Conservation (phyloP, 35 echinoderm and acorn worm genomes). For the Amphiura filiformis region DNA sequence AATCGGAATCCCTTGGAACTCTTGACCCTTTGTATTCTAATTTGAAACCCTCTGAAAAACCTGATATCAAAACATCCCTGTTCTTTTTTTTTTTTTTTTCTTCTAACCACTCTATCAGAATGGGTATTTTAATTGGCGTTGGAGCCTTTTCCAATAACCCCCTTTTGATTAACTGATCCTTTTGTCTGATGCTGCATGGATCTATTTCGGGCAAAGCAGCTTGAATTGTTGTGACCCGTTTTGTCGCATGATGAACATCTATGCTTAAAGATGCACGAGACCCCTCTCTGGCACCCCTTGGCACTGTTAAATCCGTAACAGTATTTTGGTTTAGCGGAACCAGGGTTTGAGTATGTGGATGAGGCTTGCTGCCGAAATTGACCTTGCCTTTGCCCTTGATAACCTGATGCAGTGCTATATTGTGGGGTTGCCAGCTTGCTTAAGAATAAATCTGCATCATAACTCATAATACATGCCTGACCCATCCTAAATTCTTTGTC, state of each 20-base stretch:
- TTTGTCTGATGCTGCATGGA: not conserved
- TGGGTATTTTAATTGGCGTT: slow-evolving; percentile 19
- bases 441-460: not conserved
- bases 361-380: too few relatives aligned
- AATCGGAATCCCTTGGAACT: not conserved
- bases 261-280: too few relatives aligned
- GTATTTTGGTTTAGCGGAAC: not conserved
- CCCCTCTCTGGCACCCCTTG: not conserved
- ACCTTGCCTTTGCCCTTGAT: not conserved
- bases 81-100: too few relatives aligned
- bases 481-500: not conserved
- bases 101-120: not conserved
- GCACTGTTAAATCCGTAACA: not conserved
- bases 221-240: not conserved
- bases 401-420: too few relatives aligned
- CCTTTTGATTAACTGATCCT: not conserved
- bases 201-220: not conserved
- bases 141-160: not conserved
- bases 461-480: not conserved
- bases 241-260: not conserved
- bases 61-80: not conserved
- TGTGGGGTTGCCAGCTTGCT: not conserved
- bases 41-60: not conserved
- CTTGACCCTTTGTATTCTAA: not conserved
- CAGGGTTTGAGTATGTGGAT: not conserved